Evolutionary conservation across 2,113 vertebrate species (phyloP).

Genomic region (Gallinago undulata): DNA sequence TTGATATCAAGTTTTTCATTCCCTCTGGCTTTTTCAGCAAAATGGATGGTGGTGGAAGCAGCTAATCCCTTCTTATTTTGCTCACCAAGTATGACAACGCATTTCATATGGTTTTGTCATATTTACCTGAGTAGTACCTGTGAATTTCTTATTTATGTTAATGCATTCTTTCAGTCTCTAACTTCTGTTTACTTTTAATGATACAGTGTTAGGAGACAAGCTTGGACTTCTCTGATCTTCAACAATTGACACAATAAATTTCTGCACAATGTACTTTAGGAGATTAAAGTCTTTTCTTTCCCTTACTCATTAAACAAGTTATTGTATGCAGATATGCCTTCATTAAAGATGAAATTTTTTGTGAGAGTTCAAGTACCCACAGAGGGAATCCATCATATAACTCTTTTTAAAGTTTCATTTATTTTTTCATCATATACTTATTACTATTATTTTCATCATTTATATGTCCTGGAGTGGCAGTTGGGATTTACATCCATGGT

Average conservation of each 20-base stretch:
- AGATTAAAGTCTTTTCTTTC: neutral
- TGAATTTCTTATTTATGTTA: neutral
- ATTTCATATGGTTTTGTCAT: neutral
- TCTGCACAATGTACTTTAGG: neutral
- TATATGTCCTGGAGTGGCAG: neutral
- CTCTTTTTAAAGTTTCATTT: neutral
- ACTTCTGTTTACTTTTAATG: neutral
- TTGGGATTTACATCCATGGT: neutral
- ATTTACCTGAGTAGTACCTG: neutral
- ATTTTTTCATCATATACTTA: neutral
- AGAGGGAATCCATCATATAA: neutral
- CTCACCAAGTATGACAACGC: neutral
- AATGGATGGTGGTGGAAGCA: neutral
- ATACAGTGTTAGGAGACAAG: neutral
- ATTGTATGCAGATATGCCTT: neutral
- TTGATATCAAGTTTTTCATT: neutral
- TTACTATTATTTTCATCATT: neutral
- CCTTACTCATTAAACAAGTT: neutral
- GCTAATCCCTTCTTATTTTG: neutral
- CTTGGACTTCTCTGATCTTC: neutral
- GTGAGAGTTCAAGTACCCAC: neutral
- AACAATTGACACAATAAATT: neutral
- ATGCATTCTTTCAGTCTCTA: neutral
- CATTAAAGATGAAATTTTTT: neutral
- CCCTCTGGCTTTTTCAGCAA: neutral